phyloP scores from a whole-genome alignment of 1,140 invertebrate species.

The Colletes gigas region DNA sequence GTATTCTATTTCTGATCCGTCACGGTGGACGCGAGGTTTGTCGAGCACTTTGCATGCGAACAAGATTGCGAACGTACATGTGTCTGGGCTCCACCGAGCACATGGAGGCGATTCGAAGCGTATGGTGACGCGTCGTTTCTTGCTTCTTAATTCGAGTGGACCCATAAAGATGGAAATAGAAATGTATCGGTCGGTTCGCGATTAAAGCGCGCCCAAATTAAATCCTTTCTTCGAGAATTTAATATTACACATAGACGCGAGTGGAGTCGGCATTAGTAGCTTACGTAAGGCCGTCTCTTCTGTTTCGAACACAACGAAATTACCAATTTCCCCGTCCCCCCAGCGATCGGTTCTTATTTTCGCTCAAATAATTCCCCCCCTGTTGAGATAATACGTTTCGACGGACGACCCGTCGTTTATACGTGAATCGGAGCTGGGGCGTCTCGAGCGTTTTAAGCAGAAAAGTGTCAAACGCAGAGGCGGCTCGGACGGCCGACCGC shows the following conservation, averaged over 20 bases:
- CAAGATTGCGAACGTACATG: slow-evolving; percentile 15
- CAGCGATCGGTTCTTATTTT: neutral
- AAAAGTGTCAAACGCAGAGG: slow-evolving; percentile 36
- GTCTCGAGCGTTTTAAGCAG: slow-evolving; percentile 23
- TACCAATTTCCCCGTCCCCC: neutral
- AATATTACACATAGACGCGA: too few relatives aligned
- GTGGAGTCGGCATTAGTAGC: neutral
- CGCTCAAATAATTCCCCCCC: neutral
- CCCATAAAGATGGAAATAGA: neutral
- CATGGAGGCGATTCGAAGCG: neutral
- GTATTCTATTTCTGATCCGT: slow-evolving; percentile 54
- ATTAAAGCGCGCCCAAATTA: too few relatives aligned
- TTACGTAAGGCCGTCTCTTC: neutral
- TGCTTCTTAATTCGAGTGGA: neutral
- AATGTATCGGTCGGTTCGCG: neutral
- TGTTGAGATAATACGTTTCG: neutral
- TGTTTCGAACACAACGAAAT: neutral
- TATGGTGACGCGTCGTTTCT: neutral
- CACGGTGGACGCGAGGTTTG: slow-evolving; percentile 40
- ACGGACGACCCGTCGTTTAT: neutral
- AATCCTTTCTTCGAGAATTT: too few relatives aligned
- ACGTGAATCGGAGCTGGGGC: neutral
- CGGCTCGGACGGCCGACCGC: neutral
- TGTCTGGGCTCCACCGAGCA: neutral
- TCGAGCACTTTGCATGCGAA: slow-evolving; percentile 22